Conservation (phyloP, 30 jellyfish, hydroid and myxozoan genomes). For the Clytia hemisphaerica region DNA sequence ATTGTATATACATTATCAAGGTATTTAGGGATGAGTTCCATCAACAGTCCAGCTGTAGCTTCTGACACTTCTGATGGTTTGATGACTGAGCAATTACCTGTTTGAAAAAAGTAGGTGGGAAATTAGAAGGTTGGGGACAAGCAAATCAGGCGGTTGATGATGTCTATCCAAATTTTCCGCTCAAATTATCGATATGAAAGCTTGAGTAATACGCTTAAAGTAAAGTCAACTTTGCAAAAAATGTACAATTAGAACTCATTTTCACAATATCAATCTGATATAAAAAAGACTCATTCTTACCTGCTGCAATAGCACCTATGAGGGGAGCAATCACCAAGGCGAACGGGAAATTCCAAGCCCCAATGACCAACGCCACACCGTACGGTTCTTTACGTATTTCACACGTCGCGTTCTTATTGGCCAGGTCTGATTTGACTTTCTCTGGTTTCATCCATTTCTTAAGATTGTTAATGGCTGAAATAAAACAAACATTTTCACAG, state of each 20-base stretch:
- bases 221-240: no score
- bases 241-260: no score
- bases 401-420: slow-evolving; percentile 61
- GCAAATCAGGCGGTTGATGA: no score
- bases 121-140: no score
- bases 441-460: slow-evolving; percentile 64
- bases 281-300: no score
- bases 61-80: slow-evolving; percentile 90
- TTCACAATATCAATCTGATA: no score
- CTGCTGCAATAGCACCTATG: slow-evolving; percentile 98
- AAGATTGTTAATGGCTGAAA: slow-evolving; percentile 38
- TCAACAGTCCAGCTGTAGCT: slow-evolving; percentile 45
- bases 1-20: slow-evolving; percentile 37
- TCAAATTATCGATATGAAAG: no score
- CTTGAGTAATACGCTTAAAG: no score
- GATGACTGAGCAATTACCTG: slow-evolving; percentile 57
- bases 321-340: slow-evolving; percentile 51
- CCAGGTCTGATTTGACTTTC: slow-evolving; percentile 50
- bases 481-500: no score
- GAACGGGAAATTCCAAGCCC: slow-evolving; percentile 99
- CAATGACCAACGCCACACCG: slow-evolving; percentile 82
- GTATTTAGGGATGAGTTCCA: slow-evolving; percentile 59
- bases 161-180: no score
- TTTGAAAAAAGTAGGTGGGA: no score
- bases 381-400: slow-evolving; percentile 67